Conservation (phyloP, 1,140 invertebrate genomes). For the Saccostrea glomerata region DNA sequence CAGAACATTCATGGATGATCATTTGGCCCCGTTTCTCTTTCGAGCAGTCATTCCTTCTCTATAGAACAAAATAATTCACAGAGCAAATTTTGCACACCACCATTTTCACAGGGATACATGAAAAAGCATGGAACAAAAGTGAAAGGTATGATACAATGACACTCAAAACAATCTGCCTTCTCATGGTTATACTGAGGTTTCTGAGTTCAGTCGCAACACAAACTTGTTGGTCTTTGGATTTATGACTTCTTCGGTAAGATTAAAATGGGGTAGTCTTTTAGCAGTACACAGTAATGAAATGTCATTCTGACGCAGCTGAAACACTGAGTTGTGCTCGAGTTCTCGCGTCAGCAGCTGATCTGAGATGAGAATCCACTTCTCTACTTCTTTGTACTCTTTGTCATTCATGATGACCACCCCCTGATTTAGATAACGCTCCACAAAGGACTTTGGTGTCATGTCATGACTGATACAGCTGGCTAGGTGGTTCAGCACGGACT, state of each 20-base stretch:
- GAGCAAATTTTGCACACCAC: neutral
- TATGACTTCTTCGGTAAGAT: conserved; percentile 94
- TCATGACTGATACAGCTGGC: conserved; percentile 94
- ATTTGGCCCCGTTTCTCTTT: conserved; percentile 22
- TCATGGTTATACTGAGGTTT: conserved; percentile 91
- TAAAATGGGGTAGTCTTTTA: conserved; percentile 92
- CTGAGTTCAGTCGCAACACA: conserved; percentile 94
- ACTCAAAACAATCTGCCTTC: conserved; percentile 1
- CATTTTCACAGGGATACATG: neutral
- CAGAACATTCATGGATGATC: neutral
- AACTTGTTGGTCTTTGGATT: conserved; percentile 98
- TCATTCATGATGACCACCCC: conserved; percentile 79
- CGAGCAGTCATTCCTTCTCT: neutral
- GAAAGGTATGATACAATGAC: conserved; percentile 13
- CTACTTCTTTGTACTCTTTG: conserved; percentile 68
- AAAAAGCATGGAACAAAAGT: neutral
- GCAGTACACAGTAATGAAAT: conserved; percentile 93
- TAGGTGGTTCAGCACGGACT: conserved; percentile 92
- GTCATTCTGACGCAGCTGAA: conserved; percentile 96
- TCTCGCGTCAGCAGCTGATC: conserved; percentile 92
- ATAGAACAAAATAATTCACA: neutral
- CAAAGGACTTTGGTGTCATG: conserved; percentile 93
- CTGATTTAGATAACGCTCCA: conserved; percentile 83
- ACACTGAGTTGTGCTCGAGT: conserved; percentile 87
- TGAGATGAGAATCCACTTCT: conserved; percentile 94